phyloP scores from a whole-genome alignment of 2,797 vertebrate genomes.

The Acipenser ruthenus region DNA sequence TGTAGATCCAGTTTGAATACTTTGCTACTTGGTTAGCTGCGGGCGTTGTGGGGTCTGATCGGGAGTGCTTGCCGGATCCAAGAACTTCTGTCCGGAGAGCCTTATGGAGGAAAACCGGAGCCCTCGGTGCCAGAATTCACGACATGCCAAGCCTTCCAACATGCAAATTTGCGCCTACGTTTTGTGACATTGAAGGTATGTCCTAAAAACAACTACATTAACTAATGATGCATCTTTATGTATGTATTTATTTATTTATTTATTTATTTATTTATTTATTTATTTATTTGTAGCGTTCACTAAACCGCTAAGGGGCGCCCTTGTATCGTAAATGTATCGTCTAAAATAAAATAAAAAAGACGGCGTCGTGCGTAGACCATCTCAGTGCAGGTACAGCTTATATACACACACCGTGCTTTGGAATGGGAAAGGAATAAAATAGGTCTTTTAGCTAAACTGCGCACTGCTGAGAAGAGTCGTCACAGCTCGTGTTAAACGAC shows the following conservation, averaged over 20 bases:
- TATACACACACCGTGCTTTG: no score
- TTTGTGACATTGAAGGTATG: conserved; percentile 57
- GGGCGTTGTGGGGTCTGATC: conserved; percentile 56
- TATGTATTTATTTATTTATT: no score
- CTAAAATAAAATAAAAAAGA: conserved; percentile 26
- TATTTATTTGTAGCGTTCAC: not conserved
- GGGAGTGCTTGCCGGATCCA: conserved; percentile 45
- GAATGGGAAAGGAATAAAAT: no score
- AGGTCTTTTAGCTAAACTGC: no score
- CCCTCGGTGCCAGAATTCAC: conserved; percentile 48
- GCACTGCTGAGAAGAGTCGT: no score
- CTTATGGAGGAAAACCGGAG: conserved; percentile 44
- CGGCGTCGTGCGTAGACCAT: no score
- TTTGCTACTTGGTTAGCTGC: conserved; percentile 60
- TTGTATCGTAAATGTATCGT: conserved; percentile 47
- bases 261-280: not conserved
- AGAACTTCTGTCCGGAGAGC: conserved; percentile 41
- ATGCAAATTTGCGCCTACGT: conserved; percentile 47
- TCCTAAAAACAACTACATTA: conserved; percentile 20
- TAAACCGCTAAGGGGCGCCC: conserved; percentile 54
- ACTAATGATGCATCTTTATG: conserved; percentile 8
- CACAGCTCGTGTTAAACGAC: no score
- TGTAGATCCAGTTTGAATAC: conserved; percentile 69
- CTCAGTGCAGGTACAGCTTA: no score
- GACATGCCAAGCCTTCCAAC: conserved; percentile 58